A percentile compares a stretch with the other conserved stretches of the same genome.
These are phyloP conservation scores for Peromyscus attwateri DNA, from an alignment of 2,797 vertebrate genomes.

Conservation along the genomic window DNA sequence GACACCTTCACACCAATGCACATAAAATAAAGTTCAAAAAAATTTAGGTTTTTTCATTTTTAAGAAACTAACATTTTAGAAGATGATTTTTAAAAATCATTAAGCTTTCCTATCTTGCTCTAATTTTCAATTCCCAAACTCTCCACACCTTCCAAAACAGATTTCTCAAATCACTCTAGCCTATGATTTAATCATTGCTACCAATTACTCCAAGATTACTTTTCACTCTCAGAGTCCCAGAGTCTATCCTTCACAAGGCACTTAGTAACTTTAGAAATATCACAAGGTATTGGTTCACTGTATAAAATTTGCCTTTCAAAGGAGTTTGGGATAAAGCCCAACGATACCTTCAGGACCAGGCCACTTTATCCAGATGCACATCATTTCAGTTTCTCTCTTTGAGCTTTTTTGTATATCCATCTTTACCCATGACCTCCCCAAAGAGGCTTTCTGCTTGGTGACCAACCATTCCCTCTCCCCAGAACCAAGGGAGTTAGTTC, in stretches of 20 bases:
- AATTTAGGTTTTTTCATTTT: neutral
- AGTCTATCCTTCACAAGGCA: neutral
- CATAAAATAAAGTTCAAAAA: neutral
- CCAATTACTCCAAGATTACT: neutral
- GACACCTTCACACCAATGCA: neutral
- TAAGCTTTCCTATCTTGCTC: neutral
- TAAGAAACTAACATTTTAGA: slow-evolving; percentile 28
- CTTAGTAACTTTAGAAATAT: neutral
- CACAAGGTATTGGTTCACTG: neutral
- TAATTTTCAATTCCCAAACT: slow-evolving; percentile 30
- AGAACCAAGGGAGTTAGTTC: neutral
- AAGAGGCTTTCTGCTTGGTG: neutral
- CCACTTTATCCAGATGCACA: neutral
- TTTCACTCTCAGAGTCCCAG: neutral
- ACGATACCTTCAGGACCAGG: neutral
- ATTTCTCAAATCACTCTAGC: neutral
- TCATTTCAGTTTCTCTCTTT: neutral
- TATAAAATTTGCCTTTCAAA: neutral
- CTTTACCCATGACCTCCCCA: neutral
- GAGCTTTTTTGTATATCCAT: neutral
- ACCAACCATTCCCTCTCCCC: neutral
- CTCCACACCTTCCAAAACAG: neutral
- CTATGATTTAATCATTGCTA: neutral
- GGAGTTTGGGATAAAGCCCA: slow-evolving; percentile 4
- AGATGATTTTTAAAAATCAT: slow-evolving; percentile 18